phyloP scores from a whole-genome alignment of 2,888 invertebrate genomes.

The Philopedon plagiatum region DNA sequence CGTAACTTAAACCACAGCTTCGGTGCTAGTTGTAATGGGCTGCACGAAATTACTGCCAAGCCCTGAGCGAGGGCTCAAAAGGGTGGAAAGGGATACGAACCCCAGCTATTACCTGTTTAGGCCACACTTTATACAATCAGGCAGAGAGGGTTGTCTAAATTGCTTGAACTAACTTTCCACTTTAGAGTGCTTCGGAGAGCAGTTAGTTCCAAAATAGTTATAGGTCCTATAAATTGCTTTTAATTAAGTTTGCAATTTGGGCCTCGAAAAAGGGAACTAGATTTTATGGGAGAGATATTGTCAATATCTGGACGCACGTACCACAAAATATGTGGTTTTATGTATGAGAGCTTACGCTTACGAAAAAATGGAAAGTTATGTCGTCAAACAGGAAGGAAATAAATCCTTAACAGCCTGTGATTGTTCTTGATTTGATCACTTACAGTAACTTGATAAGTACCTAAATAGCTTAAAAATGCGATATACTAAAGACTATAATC shows the following conservation, averaged over 20 bases:
- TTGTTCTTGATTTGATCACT: too few relatives aligned
- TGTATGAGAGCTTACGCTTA: too few relatives aligned
- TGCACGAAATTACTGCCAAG: constrained; percentile 52
- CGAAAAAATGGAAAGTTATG: too few relatives aligned
- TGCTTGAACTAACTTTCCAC: constrained; percentile 47
- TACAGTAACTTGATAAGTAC: too few relatives aligned
- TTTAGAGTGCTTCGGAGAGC: constrained; percentile 47
- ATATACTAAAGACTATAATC: too few relatives aligned
- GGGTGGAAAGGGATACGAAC: constrained; percentile 44
- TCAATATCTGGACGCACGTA: neutral
- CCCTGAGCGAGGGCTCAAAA: constrained; percentile 36
- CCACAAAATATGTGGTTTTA: neutral
- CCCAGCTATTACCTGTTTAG: constrained; percentile 55
- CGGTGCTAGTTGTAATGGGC: constrained; percentile 53
- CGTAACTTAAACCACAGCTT: constrained; percentile 49
- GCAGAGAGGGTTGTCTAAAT: constrained; percentile 53
- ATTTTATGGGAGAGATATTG: neutral
- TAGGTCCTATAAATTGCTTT: constrained; percentile 44
- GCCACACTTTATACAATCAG: constrained; percentile 56
- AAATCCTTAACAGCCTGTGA: too few relatives aligned
- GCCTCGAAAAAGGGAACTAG: neutral
- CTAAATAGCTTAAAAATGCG: too few relatives aligned
- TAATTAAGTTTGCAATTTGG: constrained; percentile 38
- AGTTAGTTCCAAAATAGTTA: constrained; percentile 47
- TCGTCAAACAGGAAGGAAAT: too few relatives aligned